Conservation (phyloP, 2,113 vertebrate species). For the Dermatemys mawii region DNA sequence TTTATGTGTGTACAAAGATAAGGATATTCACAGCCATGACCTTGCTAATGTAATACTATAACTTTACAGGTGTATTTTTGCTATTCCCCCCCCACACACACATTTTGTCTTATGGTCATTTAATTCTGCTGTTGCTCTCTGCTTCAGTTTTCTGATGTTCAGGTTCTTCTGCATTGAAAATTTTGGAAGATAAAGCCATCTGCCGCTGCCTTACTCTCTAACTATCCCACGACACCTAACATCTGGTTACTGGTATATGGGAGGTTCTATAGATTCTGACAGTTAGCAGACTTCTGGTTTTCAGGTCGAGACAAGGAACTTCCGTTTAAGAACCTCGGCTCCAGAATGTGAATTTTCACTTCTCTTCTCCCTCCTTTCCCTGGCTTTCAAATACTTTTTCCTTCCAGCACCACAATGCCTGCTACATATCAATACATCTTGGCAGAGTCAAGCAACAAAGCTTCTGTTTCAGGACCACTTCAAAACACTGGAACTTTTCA, state of each 20-base stretch:
- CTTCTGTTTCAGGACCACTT: not conserved
- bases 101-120: not conserved
- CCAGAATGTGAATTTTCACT: not conserved
- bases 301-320: not conserved
- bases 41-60: not conserved
- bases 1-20: too few species aligned
- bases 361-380: not conserved
- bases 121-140: not conserved
- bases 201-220: not conserved
- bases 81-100: not conserved
- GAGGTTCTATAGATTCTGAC: not conserved
- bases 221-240: not conserved
- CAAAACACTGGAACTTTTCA: constrained; percentile 17
- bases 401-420: not conserved
- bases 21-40: too few species aligned
- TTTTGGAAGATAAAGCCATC: not conserved
- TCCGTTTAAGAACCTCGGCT: too few species aligned
- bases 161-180: too few species aligned
- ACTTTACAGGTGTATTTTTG: not conserved
- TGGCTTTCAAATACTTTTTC: not conserved
- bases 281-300: not conserved
- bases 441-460: not conserved
- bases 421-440: not conserved
- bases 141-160: not conserved
- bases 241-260: not conserved